Evolutionary conservation across 2,888 invertebrate species (phyloP).

Genomic region (Melanostoma mellinum): DNA sequence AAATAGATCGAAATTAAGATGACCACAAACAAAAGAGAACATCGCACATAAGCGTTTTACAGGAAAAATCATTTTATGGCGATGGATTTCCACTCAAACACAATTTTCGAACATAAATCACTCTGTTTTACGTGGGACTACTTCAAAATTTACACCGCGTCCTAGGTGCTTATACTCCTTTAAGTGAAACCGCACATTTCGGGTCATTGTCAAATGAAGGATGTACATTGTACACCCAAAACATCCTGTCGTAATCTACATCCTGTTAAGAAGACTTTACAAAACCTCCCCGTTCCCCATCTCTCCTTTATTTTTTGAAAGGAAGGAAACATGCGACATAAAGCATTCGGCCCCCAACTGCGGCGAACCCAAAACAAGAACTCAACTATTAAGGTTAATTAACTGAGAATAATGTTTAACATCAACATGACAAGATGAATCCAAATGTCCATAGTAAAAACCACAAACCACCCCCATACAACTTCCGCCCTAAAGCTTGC

Average conservation of each 20-base stretch:
- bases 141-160: not conserved
- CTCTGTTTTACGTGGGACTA: not conserved
- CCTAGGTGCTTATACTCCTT: conserved; percentile 11
- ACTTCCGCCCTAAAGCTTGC: conserved; percentile 14
- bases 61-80: too few relatives aligned
- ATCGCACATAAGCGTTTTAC: too few relatives aligned
- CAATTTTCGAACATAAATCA: not conserved
- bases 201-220: conserved; percentile 40
- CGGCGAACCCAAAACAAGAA: conserved; percentile 53
- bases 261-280: conserved; percentile 49
- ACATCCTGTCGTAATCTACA: conserved; percentile 55
- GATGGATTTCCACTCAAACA: too few relatives aligned
- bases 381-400: conserved; percentile 70
- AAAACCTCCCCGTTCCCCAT: conserved; percentile 24
- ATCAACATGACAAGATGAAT: conserved; percentile 72
- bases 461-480: conserved; percentile 48
- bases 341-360: conserved; percentile 24
- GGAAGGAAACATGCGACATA: conserved; percentile 26
- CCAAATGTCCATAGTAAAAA: conserved; percentile 66
- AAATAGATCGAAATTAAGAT: too few relatives aligned
- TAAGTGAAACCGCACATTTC: conserved; percentile 51
- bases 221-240: conserved; percentile 30
- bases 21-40: too few relatives aligned
- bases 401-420: conserved; percentile 73
- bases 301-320: not conserved